These are phyloP conservation scores for Euglossa dilemma DNA, from an alignment of 1,140 invertebrate genomes.

Conservation along the genomic window DNA sequence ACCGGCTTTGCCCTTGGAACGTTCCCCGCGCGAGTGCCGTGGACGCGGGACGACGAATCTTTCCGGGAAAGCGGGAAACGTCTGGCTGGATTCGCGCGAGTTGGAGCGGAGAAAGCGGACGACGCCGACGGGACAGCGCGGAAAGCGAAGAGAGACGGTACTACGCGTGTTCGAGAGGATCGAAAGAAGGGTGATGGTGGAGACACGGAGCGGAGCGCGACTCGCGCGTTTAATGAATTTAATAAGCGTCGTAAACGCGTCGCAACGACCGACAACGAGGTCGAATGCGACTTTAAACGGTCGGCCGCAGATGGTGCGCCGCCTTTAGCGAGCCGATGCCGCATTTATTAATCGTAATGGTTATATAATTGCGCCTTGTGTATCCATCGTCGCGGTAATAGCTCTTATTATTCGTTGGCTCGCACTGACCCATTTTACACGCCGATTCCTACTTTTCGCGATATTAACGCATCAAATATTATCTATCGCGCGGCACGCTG, in stretches of 20 bases:
- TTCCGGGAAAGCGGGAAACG: not conserved
- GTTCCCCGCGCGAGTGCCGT: conserved; percentile 46
- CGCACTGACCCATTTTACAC: conserved; percentile 22
- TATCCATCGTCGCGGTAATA: conserved; percentile 31
- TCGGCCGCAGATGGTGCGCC: conserved; percentile 45
- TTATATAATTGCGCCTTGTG: conserved; percentile 53
- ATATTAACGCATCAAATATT: conserved; percentile 36
- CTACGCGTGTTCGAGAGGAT: not conserved
- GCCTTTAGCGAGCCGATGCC: conserved; percentile 29
- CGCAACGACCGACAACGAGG: conserved; percentile 52
- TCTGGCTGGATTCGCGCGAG: no score
- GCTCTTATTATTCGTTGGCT: conserved; percentile 21
- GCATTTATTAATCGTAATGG: conserved; percentile 60
- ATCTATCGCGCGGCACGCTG: conserved; percentile 4
- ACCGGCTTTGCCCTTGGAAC: conserved; percentile 50
- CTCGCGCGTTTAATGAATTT: conserved; percentile 49
- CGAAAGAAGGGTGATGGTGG: not conserved
- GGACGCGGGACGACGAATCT: conserved; percentile 18
- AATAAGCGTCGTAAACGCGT: conserved; percentile 62
- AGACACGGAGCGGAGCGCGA: not conserved
- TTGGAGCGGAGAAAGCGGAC: not conserved
- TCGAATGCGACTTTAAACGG: conserved; percentile 66
- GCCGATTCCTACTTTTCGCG: conserved; percentile 14
- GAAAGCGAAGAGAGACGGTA: no score
- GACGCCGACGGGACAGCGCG: no score